Percentiles rank a stretch among this genome's conserved stretches.
Evolutionary conservation across 1,140 invertebrate species (phyloP).

Genomic region (Campoletis sonorensis): DNA sequence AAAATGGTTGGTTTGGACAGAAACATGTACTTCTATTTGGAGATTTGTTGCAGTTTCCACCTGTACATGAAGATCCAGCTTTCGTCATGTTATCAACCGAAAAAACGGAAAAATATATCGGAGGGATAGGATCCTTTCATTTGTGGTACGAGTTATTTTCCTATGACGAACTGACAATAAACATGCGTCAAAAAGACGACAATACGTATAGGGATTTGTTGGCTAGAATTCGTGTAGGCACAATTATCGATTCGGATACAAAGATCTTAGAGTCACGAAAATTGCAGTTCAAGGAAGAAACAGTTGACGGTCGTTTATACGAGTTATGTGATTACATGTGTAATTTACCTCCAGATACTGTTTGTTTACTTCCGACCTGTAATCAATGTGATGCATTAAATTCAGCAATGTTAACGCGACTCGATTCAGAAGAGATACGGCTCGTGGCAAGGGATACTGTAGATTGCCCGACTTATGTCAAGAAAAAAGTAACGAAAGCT

Average conservation of each 20-base stretch:
- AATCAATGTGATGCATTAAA: slow-evolving; percentile 32
- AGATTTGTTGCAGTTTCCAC: too few species aligned
- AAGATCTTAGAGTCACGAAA: slow-evolving; percentile 46
- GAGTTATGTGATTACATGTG: slow-evolving; percentile 47
- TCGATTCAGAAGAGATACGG: slow-evolving; percentile 10
- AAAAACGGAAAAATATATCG: slow-evolving; percentile 52
- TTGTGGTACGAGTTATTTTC: slow-evolving; percentile 53
- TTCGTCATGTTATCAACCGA: slow-evolving; percentile 53
- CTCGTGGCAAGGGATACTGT: slow-evolving; percentile 25
- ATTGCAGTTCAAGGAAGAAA: slow-evolving; percentile 40
- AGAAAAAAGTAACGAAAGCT: slow-evolving; percentile 39
- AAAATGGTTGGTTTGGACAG: slow-evolving; percentile 58
- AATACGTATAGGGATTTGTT: slow-evolving; percentile 48
- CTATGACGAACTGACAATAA: slow-evolving; percentile 56
- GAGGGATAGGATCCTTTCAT: slow-evolving; percentile 48
- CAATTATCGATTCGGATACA: slow-evolving; percentile 40
- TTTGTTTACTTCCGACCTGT: background rate
- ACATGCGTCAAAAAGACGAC: slow-evolving; percentile 56
- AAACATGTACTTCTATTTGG: slow-evolving; percentile 58
- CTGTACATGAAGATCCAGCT: slow-evolving; percentile 56
- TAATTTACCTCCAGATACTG: slow-evolving; percentile 43
- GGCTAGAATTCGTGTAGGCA: slow-evolving; percentile 48
- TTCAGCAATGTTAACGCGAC: slow-evolving; percentile 19
- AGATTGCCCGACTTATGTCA: slow-evolving; percentile 8
- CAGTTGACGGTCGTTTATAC: slow-evolving; percentile 24